These are phyloP conservation scores for Mormyrus proboscirostris DNA, from an alignment of 2,797 vertebrate genomes.

Conservation along the genomic window DNA sequence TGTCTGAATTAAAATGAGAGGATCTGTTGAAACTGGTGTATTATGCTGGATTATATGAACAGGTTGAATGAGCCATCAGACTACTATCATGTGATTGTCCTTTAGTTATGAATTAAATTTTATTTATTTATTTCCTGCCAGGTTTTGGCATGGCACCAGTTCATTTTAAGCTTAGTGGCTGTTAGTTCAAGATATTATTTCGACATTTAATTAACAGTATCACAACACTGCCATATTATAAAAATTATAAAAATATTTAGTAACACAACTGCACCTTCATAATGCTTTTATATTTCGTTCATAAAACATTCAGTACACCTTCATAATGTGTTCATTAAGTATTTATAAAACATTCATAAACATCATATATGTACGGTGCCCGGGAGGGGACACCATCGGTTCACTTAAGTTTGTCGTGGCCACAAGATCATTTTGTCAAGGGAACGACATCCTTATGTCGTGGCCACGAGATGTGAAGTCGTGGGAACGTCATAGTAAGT, in stretches of 20 bases:
- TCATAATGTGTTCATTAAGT: neutral
- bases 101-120: neutral
- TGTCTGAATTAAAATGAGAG: neutral
- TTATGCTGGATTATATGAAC: neutral
- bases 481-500: too few relatives aligned
- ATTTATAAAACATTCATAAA: neutral
- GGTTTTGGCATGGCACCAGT: slow-evolving; percentile 25
- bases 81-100: neutral
- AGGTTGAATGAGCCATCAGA: neutral
- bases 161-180: slow-evolving; percentile 18
- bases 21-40: neutral
- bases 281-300: neutral
- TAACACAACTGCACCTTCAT: neutral
- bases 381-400: too few relatives aligned
- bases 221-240: neutral
- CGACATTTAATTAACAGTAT: slow-evolving; percentile 9
- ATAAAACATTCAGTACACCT: neutral
- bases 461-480: too few relatives aligned
- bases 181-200: neutral
- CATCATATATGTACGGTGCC: neutral
- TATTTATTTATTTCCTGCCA: slow-evolving; percentile 25
- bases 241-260: neutral
- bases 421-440: too few relatives aligned
- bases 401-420: too few relatives aligned
- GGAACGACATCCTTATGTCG: too few relatives aligned